Evolutionary conservation across 1,140 invertebrate genomes (phyloP), one percentile per base, ranked within the genome.

Genomic region (Bradynema listronoti): DNA sequence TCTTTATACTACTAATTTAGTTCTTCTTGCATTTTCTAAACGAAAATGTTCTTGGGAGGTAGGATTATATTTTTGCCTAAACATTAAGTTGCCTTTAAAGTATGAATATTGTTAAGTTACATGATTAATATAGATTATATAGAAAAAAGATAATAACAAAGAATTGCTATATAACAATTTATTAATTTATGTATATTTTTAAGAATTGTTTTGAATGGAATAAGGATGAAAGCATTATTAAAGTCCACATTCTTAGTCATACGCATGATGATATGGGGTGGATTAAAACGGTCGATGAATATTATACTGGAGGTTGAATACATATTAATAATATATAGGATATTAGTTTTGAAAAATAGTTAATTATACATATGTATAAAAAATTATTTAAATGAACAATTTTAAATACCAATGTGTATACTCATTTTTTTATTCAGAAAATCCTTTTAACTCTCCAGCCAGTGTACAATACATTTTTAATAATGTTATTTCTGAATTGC

Each of bases 281-380:
- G 60, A 24, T 64, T n/a, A 61, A 61, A 51, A 62, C 60, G 7
- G 60, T 91, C 0, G 89, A 92, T 77, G 88, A 93, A 73, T 93
- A 93, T 80, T 93, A 86, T 71, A 89, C 86, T 79, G 88, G 88
- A 71, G 83, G 78, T 79, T 58, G 24, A 62, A 11, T 62, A 51
- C 34, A 19, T 36, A 32, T 53, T 33, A 46, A 19, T n/a, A 51
- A 41, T 54, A 36, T 61, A 32, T 30, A 54, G n/a, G n/a, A n/a
- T n/a, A n/a, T n/a, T 27, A 41, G 4, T 53, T n/a, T 4, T 56
- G 14, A 4, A 32, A 14, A 58, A 6, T 16, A 32, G 6, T 16
- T 24, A 5, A 11, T 39, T 32, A 36, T 11, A 24, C 16, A n/a
- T n/a, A n/a, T n/a, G n/a, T n/a, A n/a, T n/a, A n/a, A n/a, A n/a